phyloP scores from a whole-genome alignment of 1,140 invertebrate genomes.

The Rhopalosiphum maidis region DNA sequence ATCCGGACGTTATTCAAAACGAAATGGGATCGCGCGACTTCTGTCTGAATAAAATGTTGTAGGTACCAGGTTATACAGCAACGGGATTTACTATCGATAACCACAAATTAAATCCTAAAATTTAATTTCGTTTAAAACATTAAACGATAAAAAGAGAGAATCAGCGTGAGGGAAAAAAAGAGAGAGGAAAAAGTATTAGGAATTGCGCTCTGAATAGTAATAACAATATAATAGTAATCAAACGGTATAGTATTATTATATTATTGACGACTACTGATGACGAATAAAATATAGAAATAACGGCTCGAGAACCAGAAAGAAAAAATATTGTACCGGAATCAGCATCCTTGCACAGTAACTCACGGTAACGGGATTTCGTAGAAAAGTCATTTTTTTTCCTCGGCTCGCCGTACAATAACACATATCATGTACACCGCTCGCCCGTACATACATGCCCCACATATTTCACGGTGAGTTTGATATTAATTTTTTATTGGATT shows the following conservation, averaged over 20 bases:
- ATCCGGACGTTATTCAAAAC: neutral
- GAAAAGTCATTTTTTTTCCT: neutral
- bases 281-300: neutral
- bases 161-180: neutral
- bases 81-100: neutral
- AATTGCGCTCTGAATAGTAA: neutral
- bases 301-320: neutral
- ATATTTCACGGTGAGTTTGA: constrained; percentile 3
- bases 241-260: neutral
- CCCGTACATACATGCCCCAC: neutral
- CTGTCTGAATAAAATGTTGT: neutral
- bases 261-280: neutral
- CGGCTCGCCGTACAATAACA: neutral
- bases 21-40: neutral
- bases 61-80: neutral
- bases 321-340: neutral
- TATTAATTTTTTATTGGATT: constrained; percentile 25
- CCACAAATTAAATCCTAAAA: neutral
- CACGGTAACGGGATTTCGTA: neutral
- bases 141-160: neutral
- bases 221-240: neutral
- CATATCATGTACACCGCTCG: neutral
- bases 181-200: neutral
- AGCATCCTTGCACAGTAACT: neutral
- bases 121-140: neutral